These are phyloP conservation scores for Urocitellus parryii DNA, from an alignment of 2,113 vertebrate genomes.

Conservation along the genomic window DNA sequence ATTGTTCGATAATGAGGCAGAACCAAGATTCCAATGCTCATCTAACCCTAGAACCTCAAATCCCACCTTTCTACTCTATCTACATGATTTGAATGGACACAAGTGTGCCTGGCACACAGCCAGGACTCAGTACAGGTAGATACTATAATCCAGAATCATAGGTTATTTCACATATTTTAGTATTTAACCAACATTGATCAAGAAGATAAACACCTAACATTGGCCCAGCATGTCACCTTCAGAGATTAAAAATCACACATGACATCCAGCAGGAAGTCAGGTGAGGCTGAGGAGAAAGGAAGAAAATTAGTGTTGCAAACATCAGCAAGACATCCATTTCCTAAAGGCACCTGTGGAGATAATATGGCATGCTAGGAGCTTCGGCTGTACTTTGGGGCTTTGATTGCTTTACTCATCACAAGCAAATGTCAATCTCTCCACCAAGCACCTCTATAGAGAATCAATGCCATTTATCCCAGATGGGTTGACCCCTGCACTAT, in stretches of 20 bases:
- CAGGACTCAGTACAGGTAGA: not conserved
- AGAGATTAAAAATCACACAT: not conserved
- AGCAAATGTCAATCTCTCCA: slow-evolving; percentile 36
- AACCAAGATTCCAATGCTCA: not conserved
- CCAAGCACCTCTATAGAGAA: not conserved
- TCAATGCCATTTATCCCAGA: not conserved
- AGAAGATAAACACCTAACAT: not conserved
- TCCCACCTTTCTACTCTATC: not conserved
- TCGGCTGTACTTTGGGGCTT: not conserved
- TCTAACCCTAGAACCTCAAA: not conserved
- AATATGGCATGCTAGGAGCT: not conserved
- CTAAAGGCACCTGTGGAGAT: not conserved
- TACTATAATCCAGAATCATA: not conserved
- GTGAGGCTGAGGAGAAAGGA: not conserved
- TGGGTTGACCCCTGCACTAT: not conserved
- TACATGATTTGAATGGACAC: not conserved
- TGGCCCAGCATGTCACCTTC: not conserved
- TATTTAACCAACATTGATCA: not conserved
- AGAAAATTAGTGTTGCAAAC: not conserved
- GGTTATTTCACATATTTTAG: not conserved
- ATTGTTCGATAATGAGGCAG: not conserved
- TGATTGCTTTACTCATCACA: slow-evolving; percentile 54
- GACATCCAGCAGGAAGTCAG: not conserved
- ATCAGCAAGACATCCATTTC: slow-evolving; percentile 1
- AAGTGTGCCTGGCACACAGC: not conserved